These are phyloP conservation scores for Lipotes vexillifer DNA, from an alignment of 2,113 vertebrate species.

Conservation along the genomic window DNA sequence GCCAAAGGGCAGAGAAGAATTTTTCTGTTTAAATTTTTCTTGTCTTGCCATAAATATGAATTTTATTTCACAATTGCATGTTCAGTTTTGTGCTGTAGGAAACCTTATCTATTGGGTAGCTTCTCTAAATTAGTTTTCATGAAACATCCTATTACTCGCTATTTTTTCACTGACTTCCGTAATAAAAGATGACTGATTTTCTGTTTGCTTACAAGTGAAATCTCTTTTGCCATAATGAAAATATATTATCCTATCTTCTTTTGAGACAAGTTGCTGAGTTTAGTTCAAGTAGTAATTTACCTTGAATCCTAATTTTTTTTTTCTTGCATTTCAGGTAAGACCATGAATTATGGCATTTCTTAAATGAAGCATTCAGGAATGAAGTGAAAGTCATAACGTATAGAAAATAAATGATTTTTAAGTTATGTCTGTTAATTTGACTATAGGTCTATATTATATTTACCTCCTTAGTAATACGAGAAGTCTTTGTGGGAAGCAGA, in stretches of 20 bases:
- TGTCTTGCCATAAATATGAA: not conserved
- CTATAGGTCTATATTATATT: constrained; percentile 83
- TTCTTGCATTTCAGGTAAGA: constrained; percentile 77
- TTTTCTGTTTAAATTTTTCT: not conserved
- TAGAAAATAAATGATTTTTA: constrained; percentile 72
- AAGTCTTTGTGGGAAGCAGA: constrained; percentile 81
- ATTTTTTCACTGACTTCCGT: not conserved
- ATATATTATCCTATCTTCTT: not conserved
- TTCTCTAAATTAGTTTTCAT: not conserved
- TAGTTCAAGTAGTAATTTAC: constrained; percentile 4
- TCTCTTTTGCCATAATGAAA: not conserved
- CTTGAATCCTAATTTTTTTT: constrained; percentile 31
- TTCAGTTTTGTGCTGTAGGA: not conserved
- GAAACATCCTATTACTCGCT: not conserved
- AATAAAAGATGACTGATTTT: not conserved
- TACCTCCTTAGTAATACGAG: constrained; percentile 82
- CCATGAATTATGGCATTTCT: constrained; percentile 51
- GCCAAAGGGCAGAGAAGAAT: not conserved
- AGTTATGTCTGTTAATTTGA: constrained; percentile 88
- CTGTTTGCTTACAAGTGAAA: constrained; percentile 14
- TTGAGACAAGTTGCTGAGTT: not conserved
- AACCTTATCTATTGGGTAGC: not conserved
- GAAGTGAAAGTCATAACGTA: constrained; percentile 72
- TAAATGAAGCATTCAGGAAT: constrained; percentile 69
- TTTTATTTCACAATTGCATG: not conserved